Evolutionary conservation across 2,888 invertebrate genomes (phyloP).

Genomic region (Beris chalybata): DNA sequence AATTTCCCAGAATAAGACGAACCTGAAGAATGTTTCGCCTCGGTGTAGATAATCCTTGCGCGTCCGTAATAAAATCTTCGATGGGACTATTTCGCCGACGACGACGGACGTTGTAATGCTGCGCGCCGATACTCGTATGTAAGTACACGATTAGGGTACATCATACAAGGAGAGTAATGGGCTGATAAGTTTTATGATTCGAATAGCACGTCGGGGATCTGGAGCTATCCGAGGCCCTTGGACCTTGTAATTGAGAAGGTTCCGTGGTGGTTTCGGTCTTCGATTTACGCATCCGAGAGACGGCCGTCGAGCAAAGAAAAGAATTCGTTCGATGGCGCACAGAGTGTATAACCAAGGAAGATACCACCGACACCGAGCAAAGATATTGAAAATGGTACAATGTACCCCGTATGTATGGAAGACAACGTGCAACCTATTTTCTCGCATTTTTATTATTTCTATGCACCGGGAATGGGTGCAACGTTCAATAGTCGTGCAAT

Average conservation of each 20-base stretch:
- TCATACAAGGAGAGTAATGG: constrained; percentile 8
- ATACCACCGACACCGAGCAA: background rate
- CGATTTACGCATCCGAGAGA: background rate
- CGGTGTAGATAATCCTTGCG: too few species aligned
- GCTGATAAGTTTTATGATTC: constrained; percentile 32
- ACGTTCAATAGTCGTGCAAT: constrained; percentile 39
- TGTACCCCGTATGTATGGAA: background rate
- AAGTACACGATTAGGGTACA: too few species aligned
- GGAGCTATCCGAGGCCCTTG: background rate
- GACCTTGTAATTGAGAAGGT: background rate
- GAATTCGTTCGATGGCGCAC: too few species aligned
- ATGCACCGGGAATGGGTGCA: constrained; percentile 34
- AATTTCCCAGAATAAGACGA: too few species aligned
- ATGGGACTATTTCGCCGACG: too few species aligned
- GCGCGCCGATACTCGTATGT: too few species aligned
- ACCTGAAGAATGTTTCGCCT: too few species aligned
- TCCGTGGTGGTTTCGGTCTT: background rate
- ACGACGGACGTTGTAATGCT: too few species aligned
- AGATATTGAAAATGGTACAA: background rate
- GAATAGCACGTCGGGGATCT: constrained; percentile 8
- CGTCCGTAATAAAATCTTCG: too few species aligned
- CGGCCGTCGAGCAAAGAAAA: too few species aligned
- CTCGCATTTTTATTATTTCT: constrained; percentile 16
- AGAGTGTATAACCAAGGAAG: too few species aligned
- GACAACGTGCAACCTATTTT: background rate